These are phyloP conservation scores for Trogon melanurus DNA, from an alignment of 2,113 vertebrate genomes.

Conservation along the genomic window DNA sequence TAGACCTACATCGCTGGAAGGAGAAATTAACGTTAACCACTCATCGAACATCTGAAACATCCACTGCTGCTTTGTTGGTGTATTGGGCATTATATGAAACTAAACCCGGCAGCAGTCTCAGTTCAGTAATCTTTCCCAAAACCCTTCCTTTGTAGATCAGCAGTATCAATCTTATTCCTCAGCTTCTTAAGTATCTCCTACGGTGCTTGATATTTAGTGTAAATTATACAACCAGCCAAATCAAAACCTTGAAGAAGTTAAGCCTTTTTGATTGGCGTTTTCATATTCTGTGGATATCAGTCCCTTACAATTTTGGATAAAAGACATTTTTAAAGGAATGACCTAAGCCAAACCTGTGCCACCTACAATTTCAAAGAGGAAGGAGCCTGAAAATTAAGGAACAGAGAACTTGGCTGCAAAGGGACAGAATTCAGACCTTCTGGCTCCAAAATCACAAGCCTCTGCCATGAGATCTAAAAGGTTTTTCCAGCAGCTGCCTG, in stretches of 20 bases:
- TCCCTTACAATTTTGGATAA: neutral
- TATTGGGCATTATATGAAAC: neutral
- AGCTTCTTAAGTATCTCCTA: neutral
- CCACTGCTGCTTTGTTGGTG: neutral
- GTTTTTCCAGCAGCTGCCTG: neutral
- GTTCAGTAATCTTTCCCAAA: neutral
- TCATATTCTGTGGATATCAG: neutral
- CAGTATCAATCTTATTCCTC: neutral
- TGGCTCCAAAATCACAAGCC: neutral
- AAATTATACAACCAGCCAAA: neutral
- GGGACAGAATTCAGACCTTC: neutral
- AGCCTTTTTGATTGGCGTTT: neutral
- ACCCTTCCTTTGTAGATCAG: neutral
- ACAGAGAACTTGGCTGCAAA: neutral
- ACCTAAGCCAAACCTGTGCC: neutral
- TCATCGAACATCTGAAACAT: neutral
- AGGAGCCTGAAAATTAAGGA: neutral
- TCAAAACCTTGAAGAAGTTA: neutral
- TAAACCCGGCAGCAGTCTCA: neutral
- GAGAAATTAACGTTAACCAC: neutral
- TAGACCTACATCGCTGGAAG: neutral
- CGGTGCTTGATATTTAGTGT: neutral
- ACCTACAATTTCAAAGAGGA: neutral
- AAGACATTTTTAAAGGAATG: neutral
- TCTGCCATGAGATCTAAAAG: neutral